These are phyloP conservation scores for Seriola quinqueradiata DNA, from an alignment of 2,113 vertebrate species.

Conservation along the genomic window DNA sequence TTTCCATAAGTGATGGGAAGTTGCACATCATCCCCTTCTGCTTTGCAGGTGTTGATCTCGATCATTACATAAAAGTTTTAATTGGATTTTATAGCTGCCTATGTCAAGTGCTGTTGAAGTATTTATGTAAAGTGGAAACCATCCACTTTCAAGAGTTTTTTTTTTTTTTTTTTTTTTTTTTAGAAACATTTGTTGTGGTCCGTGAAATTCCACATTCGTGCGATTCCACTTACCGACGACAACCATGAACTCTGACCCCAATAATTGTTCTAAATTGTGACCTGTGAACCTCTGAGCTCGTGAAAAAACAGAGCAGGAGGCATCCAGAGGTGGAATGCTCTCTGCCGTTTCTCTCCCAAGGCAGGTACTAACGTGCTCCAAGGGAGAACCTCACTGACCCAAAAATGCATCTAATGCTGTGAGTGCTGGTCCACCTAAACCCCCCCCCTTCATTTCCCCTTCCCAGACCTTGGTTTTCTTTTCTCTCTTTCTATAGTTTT, in stretches of 20 bases:
- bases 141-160: constrained; percentile 16
- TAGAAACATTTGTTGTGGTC: constrained; percentile 28
- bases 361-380: constrained; percentile 62
- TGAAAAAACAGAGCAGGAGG: constrained; percentile 66
- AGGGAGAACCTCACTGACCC: constrained; percentile 56
- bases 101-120: constrained; percentile 40
- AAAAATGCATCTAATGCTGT: constrained; percentile 37
- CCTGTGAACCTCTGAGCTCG: constrained; percentile 66
- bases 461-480: constrained; percentile 21
- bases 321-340: constrained; percentile 60
- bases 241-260: constrained; percentile 71
- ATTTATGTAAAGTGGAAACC: constrained; percentile 49
- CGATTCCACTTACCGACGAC: constrained; percentile 68
- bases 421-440: constrained; percentile 34
- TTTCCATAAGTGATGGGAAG: constrained; percentile 68
- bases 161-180: neutral
- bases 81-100: constrained; percentile 24
- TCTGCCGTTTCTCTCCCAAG: constrained; percentile 32
- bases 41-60: constrained; percentile 38
- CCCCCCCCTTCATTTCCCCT: constrained; percentile 20
- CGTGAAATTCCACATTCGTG: constrained; percentile 64
- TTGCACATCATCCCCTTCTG: constrained; percentile 11
- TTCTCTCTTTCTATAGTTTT: constrained; percentile 14
- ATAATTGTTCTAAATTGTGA: constrained; percentile 80
- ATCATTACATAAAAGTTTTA: constrained; percentile 38